phyloP scores from a whole-genome alignment of 2,113 vertebrate species.

The Channa argus region DNA sequence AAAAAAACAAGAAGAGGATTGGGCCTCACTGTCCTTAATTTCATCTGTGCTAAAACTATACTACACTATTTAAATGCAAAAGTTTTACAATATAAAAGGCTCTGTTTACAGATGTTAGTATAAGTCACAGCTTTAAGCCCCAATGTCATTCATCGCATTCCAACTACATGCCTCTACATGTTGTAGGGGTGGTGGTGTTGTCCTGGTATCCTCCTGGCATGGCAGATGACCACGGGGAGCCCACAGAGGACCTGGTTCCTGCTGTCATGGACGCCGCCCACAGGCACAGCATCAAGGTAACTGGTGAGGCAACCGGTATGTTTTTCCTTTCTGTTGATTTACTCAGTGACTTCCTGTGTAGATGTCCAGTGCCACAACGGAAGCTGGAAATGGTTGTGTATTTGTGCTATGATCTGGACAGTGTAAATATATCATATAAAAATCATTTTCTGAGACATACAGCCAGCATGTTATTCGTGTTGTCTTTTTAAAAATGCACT shows the following conservation, averaged over 20 bases:
- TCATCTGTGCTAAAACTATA: no score
- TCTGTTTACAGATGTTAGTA: no score
- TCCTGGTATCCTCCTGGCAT: conserved; percentile 92
- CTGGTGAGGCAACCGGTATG: conserved; percentile 79
- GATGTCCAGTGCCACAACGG: not conserved
- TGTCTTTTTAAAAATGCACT: not conserved
- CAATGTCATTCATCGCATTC: not conserved
- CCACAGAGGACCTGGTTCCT: conserved; percentile 89
- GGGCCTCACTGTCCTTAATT: no score
- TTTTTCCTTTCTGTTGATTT: conserved; percentile 63
- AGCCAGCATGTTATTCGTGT: not conserved
- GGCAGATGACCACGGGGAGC: conserved; percentile 89
- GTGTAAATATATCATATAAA: not conserved
- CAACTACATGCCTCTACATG: not conserved
- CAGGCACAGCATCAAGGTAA: conserved; percentile 91
- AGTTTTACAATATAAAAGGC: no score
- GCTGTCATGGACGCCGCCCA: conserved; percentile 89
- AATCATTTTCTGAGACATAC: not conserved
- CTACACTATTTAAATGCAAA: no score
- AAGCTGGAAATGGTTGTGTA: not conserved
- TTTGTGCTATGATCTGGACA: not conserved
- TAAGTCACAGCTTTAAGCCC: not conserved
- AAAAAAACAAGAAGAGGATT: no score
- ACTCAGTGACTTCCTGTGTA: conserved; percentile 32
- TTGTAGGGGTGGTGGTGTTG: conserved; percentile 88